Evolutionary conservation across 2,888 invertebrate genomes (phyloP), one percentile per base, ranked within the genome.

Genomic region (Clivina fossor): DNA sequence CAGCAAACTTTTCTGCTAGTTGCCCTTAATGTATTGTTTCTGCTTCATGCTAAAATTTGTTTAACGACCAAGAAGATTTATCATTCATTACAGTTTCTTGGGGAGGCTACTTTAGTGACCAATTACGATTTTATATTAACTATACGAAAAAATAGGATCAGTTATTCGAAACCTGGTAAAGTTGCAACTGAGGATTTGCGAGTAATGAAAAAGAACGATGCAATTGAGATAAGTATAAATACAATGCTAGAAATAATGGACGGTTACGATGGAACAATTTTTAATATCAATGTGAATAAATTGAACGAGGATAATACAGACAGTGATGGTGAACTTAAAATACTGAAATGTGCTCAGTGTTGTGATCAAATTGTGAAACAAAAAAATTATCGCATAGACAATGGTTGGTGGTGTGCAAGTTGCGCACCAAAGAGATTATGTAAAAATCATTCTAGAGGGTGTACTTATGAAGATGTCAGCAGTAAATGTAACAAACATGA

Each of bases 401-500:
- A n/a, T n/a, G n/a, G n/a, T n/a, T n/a, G n/a, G n/a, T n/a, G n/a
- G n/a, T n/a, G n/a, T n/a, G n/a, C n/a, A n/a, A n/a, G n/a, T n/a
- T n/a, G n/a, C n/a, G n/a, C n/a, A n/a, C n/a, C n/a, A n/a, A n/a
- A 38, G 9, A 38, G 11, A n/a, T 4, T 8, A 11, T 41, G 41
- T 8, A 20, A 26, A 22, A 13, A 22, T 22, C n/a, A 20, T 15
- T 7, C 11, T n/a, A 2, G 9, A 22, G 41, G 41, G 1, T 41
- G 41, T 11, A 20, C 22, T 11, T 24, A 13, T 11, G 26, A 22
- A 20, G 41, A 20, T 9, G 15, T 15, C 13, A 9, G 11, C 7
- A 41, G 11, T 9, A 41, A 41, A 41, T 41, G 41, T 41, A 26
- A 41, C 11, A 41, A 41, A 22, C 41, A 41, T 3, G 41, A 41